A percentile compares a stretch with the other conserved stretches of the same genome.
These are phyloP conservation scores for Amphiprion ocellaris DNA, from an alignment of 2,113 vertebrate genomes.

Conservation along the genomic window DNA sequence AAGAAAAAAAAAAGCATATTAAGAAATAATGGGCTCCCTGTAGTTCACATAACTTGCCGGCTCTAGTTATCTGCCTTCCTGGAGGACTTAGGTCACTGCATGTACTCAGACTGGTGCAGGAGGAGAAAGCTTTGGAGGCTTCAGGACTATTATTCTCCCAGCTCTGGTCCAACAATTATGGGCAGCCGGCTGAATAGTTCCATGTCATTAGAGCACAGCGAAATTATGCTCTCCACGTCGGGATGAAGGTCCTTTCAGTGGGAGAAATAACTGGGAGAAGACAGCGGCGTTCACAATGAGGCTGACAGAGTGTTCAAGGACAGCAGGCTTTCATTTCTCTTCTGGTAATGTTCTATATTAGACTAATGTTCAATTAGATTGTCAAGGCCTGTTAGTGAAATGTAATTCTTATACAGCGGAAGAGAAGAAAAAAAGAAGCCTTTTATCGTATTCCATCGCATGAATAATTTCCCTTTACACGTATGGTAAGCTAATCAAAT, in stretches of 20 bases:
- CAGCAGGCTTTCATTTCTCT: constrained; percentile 65
- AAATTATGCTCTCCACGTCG: constrained; percentile 76
- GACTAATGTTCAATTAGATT: constrained; percentile 78
- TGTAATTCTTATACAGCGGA: constrained; percentile 68
- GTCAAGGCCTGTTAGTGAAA: constrained; percentile 75
- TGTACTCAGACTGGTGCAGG: constrained; percentile 31
- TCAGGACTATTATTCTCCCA: constrained; percentile 69
- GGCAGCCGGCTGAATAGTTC: constrained; percentile 71
- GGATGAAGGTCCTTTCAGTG: constrained; percentile 76
- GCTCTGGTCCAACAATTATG: constrained; percentile 68
- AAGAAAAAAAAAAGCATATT: constrained; percentile 65
- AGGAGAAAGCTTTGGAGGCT: constrained; percentile 60
- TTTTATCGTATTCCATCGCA: constrained; percentile 64
- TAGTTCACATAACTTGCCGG: constrained; percentile 57
- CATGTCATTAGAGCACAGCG: constrained; percentile 73
- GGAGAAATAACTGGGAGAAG: constrained; percentile 66
- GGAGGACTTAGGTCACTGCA: constrained; percentile 52
- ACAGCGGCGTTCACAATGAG: constrained; percentile 61
- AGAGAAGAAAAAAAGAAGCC: neutral
- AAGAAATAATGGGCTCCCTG: constrained; percentile 71
- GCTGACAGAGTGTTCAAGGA: constrained; percentile 66
- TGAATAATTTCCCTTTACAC: constrained; percentile 60
- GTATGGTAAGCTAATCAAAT: constrained; percentile 63
- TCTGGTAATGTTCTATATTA: constrained; percentile 71
- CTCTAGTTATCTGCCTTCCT: constrained; percentile 63